A percentile compares a stretch with the other conserved stretches of the same genome.
phyloP scores from a whole-genome alignment of 2,888 invertebrate genomes.

The Ptychoptera contaminata region DNA sequence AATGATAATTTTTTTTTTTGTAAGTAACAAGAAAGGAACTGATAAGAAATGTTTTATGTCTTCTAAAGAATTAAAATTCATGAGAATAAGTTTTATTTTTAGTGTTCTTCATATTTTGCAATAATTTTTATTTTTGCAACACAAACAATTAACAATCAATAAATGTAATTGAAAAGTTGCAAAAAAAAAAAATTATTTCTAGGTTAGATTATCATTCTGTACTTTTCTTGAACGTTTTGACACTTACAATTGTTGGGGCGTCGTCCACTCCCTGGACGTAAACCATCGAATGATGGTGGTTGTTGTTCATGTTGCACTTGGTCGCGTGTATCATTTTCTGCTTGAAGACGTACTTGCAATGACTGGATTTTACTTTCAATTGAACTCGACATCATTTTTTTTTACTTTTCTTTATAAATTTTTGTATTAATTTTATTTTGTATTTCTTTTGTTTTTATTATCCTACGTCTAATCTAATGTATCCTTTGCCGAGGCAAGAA shows the following conservation, averaged over 20 bases:
- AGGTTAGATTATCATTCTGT: too few species aligned
- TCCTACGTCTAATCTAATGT: neutral
- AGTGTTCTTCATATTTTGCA: too few species aligned
- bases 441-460: neutral
- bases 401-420: neutral
- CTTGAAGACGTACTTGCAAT: slow-evolving; percentile 61
- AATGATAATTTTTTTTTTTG: slow-evolving; percentile 8
- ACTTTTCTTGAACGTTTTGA: neutral
- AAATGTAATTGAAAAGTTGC: too few species aligned
- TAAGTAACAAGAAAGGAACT: neutral
- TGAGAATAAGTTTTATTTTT: too few species aligned
- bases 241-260: slow-evolving; percentile 52
- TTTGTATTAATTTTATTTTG: neutral
- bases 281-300: slow-evolving; percentile 25
- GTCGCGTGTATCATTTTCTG: slow-evolving; percentile 30
- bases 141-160: too few species aligned
- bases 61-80: too few species aligned
- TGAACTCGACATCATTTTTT: slow-evolving; percentile 45
- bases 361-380: slow-evolving; percentile 68
- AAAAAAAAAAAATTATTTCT: too few species aligned
- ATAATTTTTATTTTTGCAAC: too few species aligned
- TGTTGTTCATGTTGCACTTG: slow-evolving; percentile 28
- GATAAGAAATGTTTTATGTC: slow-evolving; percentile 3
- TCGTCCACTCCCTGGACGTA: slow-evolving; percentile 35
- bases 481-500: neutral